These are phyloP conservation scores for Aproaerema taeniolella DNA, from an alignment of 2,888 invertebrate species.

Conservation along the genomic window DNA sequence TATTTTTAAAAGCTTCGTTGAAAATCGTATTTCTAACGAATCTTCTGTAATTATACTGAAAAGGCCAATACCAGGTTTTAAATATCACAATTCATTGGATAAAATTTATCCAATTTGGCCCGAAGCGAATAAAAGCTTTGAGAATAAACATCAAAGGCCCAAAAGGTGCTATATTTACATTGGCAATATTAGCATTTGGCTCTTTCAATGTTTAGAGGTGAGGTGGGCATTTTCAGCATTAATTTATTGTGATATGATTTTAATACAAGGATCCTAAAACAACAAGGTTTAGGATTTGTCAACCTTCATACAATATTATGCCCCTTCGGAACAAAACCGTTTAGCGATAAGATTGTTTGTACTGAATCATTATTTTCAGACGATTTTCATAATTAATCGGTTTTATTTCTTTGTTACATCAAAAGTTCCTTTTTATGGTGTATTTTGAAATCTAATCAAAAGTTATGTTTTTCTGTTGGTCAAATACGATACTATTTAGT, in stretches of 20 bases:
- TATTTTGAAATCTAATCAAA: no score
- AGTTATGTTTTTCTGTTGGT: no score
- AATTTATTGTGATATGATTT: constrained; percentile 5
- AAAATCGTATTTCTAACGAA: no score
- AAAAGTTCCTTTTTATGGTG: no score
- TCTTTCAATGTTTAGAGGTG: constrained; percentile 2
- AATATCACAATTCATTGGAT: neutral
- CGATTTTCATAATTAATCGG: no score
- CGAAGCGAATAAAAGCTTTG: constrained; percentile 11
- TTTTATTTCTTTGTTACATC: no score
- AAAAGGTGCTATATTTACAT: constrained; percentile 27
- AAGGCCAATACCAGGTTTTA: no score
- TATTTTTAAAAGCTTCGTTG: no score
- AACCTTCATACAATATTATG: no score
- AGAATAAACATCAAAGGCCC: constrained; percentile 24
- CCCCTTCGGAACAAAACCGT: neutral
- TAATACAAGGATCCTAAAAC: constrained; percentile 10
- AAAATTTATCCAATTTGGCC: neutral
- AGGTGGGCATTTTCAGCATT: constrained; percentile 7
- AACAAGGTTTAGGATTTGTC: constrained; percentile 3
- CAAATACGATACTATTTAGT: no score
- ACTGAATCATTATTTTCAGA: no score
- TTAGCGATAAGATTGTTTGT: constrained; percentile 2
- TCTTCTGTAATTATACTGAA: no score
- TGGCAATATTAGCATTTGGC: constrained; percentile 17